Conservation (phyloP, 2,888 invertebrate genomes). For the Rhynchonema sp. region DNA sequence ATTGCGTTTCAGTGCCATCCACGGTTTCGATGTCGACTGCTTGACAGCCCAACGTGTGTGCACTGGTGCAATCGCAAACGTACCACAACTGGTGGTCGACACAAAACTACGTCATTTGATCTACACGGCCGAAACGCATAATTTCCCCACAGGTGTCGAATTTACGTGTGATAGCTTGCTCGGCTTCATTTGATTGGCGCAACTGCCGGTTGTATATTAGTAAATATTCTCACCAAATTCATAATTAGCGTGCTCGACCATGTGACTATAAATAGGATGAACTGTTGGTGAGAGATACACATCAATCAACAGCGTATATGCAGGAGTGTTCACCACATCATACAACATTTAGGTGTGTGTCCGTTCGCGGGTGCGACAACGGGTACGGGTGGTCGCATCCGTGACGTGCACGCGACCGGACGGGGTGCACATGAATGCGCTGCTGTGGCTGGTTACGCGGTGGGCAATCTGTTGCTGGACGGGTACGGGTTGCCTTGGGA, state of each 20-base stretch:
- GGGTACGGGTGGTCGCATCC: constrained; percentile 80
- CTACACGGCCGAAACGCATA: constrained; percentile 96
- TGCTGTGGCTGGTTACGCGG: constrained; percentile 80
- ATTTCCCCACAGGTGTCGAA: constrained; percentile 60
- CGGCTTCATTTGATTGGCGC: too few relatives aligned
- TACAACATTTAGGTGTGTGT: constrained; percentile 71
- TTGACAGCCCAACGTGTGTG: not conserved
- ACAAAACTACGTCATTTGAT: too few relatives aligned
- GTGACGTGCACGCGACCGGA: constrained; percentile 86
- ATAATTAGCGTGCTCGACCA: too few relatives aligned
- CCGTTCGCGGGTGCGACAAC: constrained; percentile 96
- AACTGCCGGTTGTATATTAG: too few relatives aligned
- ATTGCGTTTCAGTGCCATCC: constrained; percentile 17
- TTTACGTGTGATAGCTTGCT: not conserved
- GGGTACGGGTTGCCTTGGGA: constrained; percentile 82
- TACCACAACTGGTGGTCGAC: too few relatives aligned
- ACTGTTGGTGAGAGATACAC: too few relatives aligned
- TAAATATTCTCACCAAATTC: too few relatives aligned
- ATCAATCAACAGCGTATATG: too few relatives aligned
- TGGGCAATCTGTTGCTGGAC: constrained; percentile 74
- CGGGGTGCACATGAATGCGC: constrained; percentile 80
- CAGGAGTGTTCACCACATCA: too few relatives aligned
- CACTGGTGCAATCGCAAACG: too few relatives aligned
- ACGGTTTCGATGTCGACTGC: constrained; percentile 7
- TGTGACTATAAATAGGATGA: too few relatives aligned